Evolutionary conservation across 1,140 invertebrate species (phyloP), one percentile per base, ranked within the genome.

Genomic region (Batillaria attramentaria): DNA sequence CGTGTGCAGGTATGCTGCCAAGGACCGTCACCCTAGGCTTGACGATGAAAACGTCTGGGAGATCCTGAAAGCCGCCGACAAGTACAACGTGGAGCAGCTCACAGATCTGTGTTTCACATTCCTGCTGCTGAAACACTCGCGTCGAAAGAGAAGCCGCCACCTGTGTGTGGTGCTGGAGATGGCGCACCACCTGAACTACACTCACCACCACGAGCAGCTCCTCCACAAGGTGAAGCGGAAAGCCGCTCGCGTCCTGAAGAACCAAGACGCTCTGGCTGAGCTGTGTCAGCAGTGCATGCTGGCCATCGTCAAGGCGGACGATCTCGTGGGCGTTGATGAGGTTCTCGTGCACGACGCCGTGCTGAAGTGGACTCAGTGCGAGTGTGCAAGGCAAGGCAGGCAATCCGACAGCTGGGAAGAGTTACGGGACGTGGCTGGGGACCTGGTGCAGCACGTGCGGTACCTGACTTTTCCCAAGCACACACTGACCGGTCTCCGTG

Each of bases 401-500:
- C 24, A 24, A 46, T 16, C 60, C 65, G 0, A 43, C n/a, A n/a
- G n/a, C 33, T 16, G 43, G 33, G 35, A 43, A 3, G 18, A 68
- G 60, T 10, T 79, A 41, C 50, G 60, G 28, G 41, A 5, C 16
- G 65, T 35, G 1, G 70, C 60, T 0, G 54, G 60, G 6, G 68
- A 72, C 4, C 46, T 66, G 37, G 46, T 72, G 28, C 41, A 31
- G 1, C 33, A 79, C 50, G 68, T 73, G 60, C 50, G 70, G 6
- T 57, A 72, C 41, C 57, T 72, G 68, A 41, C 78, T n/a, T 20
- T 66, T 6, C 54, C 54, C 31, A 10, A 28, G 6, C 42, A 41
- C 62, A 46, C 43, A 57, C 28, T 75, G 70, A 54, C n/a, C 28
- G 42, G 68, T 62, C 66, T 78, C 16, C 54, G n/a, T n/a, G n/a